Percentiles rank a stretch among this genome's conserved stretches.
Evolutionary conservation across 30 jellyfish, hydroid and myxozoan genomes (phyloP).

Genomic region (Catostylus mosaicus): DNA sequence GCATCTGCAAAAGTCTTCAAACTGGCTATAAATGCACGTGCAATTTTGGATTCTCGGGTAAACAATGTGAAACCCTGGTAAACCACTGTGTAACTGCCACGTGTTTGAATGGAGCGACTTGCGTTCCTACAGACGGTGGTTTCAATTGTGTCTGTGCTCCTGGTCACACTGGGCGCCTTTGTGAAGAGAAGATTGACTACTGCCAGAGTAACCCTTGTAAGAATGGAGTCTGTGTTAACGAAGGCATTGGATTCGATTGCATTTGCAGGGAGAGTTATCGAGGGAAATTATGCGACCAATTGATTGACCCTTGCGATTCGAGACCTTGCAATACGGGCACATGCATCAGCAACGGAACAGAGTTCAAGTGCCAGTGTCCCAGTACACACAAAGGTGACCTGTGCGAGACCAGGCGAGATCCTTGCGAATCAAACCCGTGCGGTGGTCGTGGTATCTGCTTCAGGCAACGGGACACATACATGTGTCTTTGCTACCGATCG

Average conservation of each 20-base stretch:
- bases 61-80: constrained; percentile 33
- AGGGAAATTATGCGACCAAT: constrained; percentile 47
- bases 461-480: constrained; percentile 26
- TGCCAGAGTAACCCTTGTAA: constrained; percentile 64
- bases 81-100: constrained; percentile 51
- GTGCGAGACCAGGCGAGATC: constrained; percentile 61
- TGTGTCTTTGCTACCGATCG: constrained; percentile 58
- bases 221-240: constrained; percentile 55
- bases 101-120: constrained; percentile 76
- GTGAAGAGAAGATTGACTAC: constrained; percentile 52
- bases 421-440: constrained; percentile 66
- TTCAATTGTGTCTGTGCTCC: constrained; percentile 56
- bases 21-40: constrained; percentile 52
- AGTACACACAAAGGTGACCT: constrained; percentile 37
- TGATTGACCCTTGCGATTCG: constrained; percentile 47
- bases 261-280: constrained; percentile 42
- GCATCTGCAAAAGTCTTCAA: constrained; percentile 42
- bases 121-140: constrained; percentile 38
- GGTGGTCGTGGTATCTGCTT: constrained; percentile 76
- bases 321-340: constrained; percentile 55
- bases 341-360: constrained; percentile 37
- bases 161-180: constrained; percentile 60
- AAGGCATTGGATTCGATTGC: constrained; percentile 39
- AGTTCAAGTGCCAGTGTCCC: constrained; percentile 51
- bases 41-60: constrained; percentile 59